Conservation (phyloP, 2,888 invertebrate species). For the Microplitis deprimator region DNA sequence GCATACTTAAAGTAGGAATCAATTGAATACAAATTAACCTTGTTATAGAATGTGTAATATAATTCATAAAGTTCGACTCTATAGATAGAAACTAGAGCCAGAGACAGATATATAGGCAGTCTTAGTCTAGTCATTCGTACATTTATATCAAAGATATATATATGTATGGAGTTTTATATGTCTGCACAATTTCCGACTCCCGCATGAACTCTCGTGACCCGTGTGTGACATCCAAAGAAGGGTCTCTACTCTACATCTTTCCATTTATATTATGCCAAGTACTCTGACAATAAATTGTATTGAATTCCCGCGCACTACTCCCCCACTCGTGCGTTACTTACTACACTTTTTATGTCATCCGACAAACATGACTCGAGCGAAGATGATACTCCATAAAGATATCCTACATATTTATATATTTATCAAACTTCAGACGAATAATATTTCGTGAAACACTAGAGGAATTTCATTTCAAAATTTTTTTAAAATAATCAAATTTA, state of each 20-base stretch:
- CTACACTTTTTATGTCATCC: slow-evolving; percentile 43
- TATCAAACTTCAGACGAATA: slow-evolving; percentile 30
- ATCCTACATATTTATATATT: slow-evolving; percentile 27
- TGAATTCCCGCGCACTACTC: slow-evolving; percentile 36
- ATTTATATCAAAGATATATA: no score
- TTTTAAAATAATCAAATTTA: no score
- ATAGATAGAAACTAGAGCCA: not conserved
- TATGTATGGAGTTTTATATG: slow-evolving; percentile 2
- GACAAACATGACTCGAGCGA: slow-evolving; percentile 42
- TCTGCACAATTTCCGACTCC: slow-evolving; percentile 34
- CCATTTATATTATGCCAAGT: slow-evolving; percentile 36
- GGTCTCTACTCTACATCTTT: slow-evolving; percentile 11
- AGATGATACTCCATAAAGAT: slow-evolving; percentile 13
- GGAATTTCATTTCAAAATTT: no score
- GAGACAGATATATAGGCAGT: not conserved
- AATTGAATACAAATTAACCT: no score
- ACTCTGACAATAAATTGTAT: slow-evolving; percentile 50
- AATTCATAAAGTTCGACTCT: no score
- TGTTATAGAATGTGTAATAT: no score
- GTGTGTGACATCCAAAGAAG: slow-evolving; percentile 32
- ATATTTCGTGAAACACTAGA: not conserved
- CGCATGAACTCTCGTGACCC: slow-evolving; percentile 45
- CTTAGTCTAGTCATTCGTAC: no score
- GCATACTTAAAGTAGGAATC: no score
- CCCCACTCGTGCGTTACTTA: slow-evolving; percentile 4